Evolutionary conservation across 1,140 invertebrate genomes (phyloP), one percentile per base, ranked within the genome.

Genomic region (Helicoverpa zea): DNA sequence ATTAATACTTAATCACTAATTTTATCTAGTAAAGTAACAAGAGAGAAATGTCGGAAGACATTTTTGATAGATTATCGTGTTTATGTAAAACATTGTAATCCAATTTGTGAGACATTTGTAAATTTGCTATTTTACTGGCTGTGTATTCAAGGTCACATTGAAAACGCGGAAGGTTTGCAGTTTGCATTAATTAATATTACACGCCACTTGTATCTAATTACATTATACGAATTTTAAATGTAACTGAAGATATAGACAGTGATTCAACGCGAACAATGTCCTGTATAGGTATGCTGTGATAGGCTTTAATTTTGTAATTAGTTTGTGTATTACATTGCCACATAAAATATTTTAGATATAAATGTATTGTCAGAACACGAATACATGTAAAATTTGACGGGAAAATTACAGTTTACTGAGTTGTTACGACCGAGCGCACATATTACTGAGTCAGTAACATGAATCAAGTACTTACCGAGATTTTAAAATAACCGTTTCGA

Each of bases 51-150:
- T 61, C n/a, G 72, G 12, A 58, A 23, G 14, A 23, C 51, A 47
- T 29, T 12, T 59, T 52, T 13, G 23, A 16, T 61, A 61, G 43
- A 76, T 52, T 51, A 29, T 72, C 16, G 47, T 23, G 52, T 52
- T 49, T 68, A 70, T 52, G 66, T 68, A 49, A 70, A 72, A 52
- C 68, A 54, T 30, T 30, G 68, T 72, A 72, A 72, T 72, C 68
- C 68, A 72, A 54, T 72, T 52, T 30, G 49, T n/a, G 18, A 54
- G 49, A 16, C 68, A 52, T 29, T 51, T 72, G 68, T 68, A 68
- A 23, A 43, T 68, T 43, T 68, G 43, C 64, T 13, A 23, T 68
- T 49, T 66, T 64, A 18, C 14, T 29, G 7, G 49, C 47, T 14
- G 68, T 11, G 2, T 72, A 23, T 52, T 7, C 68, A 54, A 72